These are phyloP conservation scores for Gavialis gangeticus DNA, from an alignment of 2,113 vertebrate species.

Conservation along the genomic window DNA sequence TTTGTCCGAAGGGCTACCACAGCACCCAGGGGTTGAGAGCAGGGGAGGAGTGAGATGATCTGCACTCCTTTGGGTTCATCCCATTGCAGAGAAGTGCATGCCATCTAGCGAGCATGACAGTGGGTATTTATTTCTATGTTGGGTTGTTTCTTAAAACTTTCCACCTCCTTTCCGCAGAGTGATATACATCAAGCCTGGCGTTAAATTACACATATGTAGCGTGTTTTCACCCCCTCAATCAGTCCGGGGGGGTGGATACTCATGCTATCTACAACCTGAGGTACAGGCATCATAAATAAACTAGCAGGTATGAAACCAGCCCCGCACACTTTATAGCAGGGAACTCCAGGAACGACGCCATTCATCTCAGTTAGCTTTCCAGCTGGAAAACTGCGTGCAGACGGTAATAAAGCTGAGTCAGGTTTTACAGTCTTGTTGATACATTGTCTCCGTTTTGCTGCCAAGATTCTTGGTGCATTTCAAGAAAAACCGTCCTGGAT, in stretches of 20 bases:
- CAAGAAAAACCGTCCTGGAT: not conserved
- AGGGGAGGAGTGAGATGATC: slow-evolving; percentile 14
- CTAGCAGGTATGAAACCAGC: slow-evolving; percentile 2
- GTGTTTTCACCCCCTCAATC: slow-evolving; percentile 30
- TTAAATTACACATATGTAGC: slow-evolving; percentile 47
- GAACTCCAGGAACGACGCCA: slow-evolving; percentile 25
- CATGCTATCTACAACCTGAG: slow-evolving; percentile 32
- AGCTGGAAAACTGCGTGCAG: slow-evolving; percentile 40
- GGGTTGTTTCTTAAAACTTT: slow-evolving; percentile 8
- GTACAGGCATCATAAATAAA: slow-evolving; percentile 61
- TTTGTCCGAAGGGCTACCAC: not conserved
- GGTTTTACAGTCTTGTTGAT: slow-evolving; percentile 49
- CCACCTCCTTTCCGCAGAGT: slow-evolving; percentile 12
- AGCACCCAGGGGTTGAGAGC: slow-evolving; percentile 25
- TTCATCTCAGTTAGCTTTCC: slow-evolving; percentile 47
- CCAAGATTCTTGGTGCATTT: slow-evolving; percentile 20
- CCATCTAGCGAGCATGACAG: not conserved
- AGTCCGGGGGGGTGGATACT: slow-evolving; percentile 21
- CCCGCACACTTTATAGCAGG: slow-evolving; percentile 9
- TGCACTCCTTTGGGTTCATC: not conserved
- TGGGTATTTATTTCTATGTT: not conserved
- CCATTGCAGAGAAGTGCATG: not conserved
- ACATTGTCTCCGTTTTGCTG: not conserved
- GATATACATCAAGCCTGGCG: slow-evolving; percentile 43
- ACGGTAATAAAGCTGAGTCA: slow-evolving; percentile 56